These are phyloP conservation scores for Azemiops feae DNA, from an alignment of 2,113 vertebrate species.

Conservation along the genomic window DNA sequence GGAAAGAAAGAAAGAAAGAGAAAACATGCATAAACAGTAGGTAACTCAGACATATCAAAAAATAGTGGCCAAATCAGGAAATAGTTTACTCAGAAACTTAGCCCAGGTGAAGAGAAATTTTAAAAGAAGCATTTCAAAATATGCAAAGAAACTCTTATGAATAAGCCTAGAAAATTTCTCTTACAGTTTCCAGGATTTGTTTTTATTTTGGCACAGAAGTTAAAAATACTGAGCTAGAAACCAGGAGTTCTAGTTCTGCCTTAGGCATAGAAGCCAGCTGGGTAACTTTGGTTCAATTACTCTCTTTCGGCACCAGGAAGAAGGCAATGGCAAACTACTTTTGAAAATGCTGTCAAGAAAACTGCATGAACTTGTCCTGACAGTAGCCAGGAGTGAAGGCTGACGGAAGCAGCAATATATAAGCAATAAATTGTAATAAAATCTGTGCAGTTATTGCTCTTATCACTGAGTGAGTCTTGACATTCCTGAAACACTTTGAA, in stretches of 20 bases:
- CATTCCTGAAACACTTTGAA: not conserved
- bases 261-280: not conserved
- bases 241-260: not conserved
- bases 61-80: not conserved
- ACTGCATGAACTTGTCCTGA: not conserved
- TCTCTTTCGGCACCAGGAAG: not conserved
- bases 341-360: not conserved
- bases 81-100: not conserved
- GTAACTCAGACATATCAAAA: not conserved
- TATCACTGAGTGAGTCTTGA: not conserved
- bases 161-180: not conserved
- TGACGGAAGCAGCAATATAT: not conserved
- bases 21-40: not conserved
- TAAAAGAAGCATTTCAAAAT: not conserved
- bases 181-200: not conserved
- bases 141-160: not conserved
- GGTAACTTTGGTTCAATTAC: not conserved
- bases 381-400: not conserved
- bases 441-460: not conserved
- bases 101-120: not conserved
- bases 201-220: not conserved
- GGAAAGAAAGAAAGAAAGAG: not conserved
- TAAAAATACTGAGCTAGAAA: not conserved
- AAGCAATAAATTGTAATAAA: not conserved
- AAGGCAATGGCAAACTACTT: not conserved